Evolutionary conservation across 2,888 invertebrate genomes (phyloP).

Genomic region (Cephus spinipes): DNA sequence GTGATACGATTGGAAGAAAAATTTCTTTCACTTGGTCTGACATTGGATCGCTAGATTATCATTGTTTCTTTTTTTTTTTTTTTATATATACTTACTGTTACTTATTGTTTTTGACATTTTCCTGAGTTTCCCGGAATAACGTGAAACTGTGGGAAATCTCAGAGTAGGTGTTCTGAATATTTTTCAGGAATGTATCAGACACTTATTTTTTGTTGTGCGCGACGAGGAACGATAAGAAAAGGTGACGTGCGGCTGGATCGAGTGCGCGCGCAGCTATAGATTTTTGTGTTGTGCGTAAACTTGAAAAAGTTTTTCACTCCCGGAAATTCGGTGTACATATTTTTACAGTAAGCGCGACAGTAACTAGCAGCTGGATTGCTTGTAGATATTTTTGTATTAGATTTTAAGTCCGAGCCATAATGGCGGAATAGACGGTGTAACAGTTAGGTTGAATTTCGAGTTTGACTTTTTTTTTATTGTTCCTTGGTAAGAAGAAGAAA

Average conservation of each 20-base stretch:
- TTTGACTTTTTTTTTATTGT: background rate
- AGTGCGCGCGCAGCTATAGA: background rate
- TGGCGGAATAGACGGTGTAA: background rate
- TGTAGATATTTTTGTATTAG: constrained; percentile 5
- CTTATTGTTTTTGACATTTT: background rate
- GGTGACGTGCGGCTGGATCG: background rate
- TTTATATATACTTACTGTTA: background rate
- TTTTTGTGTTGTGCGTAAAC: background rate
- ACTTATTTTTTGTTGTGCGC: background rate
- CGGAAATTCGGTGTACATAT: background rate
- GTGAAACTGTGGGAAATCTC: background rate
- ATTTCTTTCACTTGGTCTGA: background rate
- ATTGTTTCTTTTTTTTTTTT: too few relatives aligned
- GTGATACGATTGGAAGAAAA: constrained; percentile 32
- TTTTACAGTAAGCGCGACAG: background rate
- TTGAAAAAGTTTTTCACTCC: background rate
- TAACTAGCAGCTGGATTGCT: constrained; percentile 19
- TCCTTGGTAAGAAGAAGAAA: background rate
- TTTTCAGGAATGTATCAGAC: background rate
- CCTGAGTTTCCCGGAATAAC: background rate
- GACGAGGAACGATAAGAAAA: background rate
- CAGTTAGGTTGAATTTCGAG: background rate
- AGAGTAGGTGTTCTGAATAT: background rate
- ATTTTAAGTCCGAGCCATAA: background rate
- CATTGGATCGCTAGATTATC: background rate